Conservation (phyloP, 2,797 vertebrate genomes). For the Melanotaenia parkinsoni region DNA sequence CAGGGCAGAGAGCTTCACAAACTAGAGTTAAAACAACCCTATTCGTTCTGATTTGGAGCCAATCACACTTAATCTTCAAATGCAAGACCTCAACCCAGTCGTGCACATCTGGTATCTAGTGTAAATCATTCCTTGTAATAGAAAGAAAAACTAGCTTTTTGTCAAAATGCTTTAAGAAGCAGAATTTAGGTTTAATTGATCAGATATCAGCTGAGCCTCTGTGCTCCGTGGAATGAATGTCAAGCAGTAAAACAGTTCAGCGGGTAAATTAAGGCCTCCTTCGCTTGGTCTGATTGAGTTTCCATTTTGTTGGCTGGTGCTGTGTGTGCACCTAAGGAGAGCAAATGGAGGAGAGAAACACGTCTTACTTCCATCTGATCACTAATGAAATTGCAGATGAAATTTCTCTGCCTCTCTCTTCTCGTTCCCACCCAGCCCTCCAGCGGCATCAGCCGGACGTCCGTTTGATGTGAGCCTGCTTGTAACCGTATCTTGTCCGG, state of each 20-base stretch:
- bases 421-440: constrained; percentile 26
- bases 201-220: neutral
- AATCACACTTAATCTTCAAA: neutral
- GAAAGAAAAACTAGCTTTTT: neutral
- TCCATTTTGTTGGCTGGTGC: constrained; percentile 49
- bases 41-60: neutral
- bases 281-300: constrained; percentile 62
- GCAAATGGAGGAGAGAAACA: constrained; percentile 20
- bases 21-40: neutral
- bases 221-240: neutral
- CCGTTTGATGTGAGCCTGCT: constrained; percentile 62
- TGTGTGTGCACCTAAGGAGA: constrained; percentile 51
- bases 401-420: constrained; percentile 55
- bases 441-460: constrained; percentile 63
- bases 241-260: neutral
- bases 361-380: constrained; percentile 65
- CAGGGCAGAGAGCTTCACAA: neutral
- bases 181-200: neutral
- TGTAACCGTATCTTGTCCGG: constrained; percentile 78
- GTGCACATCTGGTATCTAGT: neutral
- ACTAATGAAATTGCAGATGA: constrained; percentile 81
- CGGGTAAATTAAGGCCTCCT: constrained; percentile 18
- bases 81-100: neutral
- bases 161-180: neutral
- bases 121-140: neutral